phyloP scores from a whole-genome alignment of 2,888 invertebrate species.

The Drosophila cognata region DNA sequence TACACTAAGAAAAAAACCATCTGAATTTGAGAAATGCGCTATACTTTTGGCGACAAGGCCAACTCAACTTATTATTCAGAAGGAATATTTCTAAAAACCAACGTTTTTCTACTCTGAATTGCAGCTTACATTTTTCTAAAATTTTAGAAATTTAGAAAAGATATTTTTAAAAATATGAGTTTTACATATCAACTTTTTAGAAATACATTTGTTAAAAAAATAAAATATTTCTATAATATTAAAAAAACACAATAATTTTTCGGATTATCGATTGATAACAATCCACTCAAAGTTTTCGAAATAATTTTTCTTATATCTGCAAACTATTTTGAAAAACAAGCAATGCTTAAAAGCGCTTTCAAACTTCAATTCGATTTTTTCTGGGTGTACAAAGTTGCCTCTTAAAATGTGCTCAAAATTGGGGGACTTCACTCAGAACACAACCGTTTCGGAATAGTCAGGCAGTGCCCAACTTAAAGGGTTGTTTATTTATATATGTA shows the following conservation, averaged over 20 bases:
- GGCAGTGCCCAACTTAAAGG: conserved; percentile 56
- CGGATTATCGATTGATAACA: not conserved
- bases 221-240: not conserved
- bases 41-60: not conserved
- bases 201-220: not conserved
- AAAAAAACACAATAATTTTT: not conserved
- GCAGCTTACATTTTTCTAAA: not conserved
- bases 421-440: not conserved
- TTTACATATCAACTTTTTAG: not conserved
- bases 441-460: conserved; percentile 21
- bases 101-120: not conserved
- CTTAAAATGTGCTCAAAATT: not conserved
- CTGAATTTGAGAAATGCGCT: not conserved
- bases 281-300: not conserved
- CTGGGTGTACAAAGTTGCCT: not conserved
- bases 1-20: not conserved
- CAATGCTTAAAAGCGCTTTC: not conserved
- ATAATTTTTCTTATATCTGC: rapidly evolving
- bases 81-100: not conserved
- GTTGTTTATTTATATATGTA: conserved; percentile 68
- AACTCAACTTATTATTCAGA: not conserved
- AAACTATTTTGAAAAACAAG: not conserved
- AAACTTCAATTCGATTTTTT: not conserved
- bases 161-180: rapidly evolving
- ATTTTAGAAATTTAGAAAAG: rapidly evolving